A percentile compares a stretch with the other conserved stretches of the same genome.
These are phyloP conservation scores for Melanotaenia parkinsoni DNA, from an alignment of 2,797 vertebrate genomes.

Conservation along the genomic window DNA sequence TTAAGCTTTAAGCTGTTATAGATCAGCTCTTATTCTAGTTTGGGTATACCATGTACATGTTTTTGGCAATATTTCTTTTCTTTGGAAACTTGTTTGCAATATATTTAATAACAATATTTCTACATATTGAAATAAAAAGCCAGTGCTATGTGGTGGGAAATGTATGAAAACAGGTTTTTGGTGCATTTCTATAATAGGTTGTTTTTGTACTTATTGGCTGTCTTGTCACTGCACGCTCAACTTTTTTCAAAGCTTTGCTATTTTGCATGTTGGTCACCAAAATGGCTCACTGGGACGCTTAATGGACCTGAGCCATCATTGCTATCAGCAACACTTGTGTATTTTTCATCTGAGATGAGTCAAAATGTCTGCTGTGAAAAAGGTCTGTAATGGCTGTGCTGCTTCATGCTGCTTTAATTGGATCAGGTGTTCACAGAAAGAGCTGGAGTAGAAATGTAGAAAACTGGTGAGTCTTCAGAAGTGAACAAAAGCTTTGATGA, in stretches of 20 bases:
- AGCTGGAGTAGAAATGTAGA: background rate
- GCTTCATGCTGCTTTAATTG: conserved; percentile 6
- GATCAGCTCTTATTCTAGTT: background rate
- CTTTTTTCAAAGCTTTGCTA: background rate
- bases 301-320: conserved; percentile 15
- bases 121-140: background rate
- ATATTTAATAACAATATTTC: background rate
- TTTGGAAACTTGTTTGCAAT: background rate
- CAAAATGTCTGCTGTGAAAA: background rate
- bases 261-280: conserved; percentile 15
- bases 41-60: background rate
- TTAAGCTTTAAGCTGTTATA: background rate
- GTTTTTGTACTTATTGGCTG: background rate
- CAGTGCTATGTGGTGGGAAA: background rate
- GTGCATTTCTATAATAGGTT: background rate
- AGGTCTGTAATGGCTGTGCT: background rate
- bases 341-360: background rate
- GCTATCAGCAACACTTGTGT: background rate
- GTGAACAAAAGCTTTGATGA: background rate
- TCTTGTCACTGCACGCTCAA: background rate
- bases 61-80: background rate
- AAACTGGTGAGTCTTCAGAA: background rate
- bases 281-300: background rate
- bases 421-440: background rate
- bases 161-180: background rate